Evolutionary conservation across 1,140 invertebrate species (phyloP), one percentile per base, ranked within the genome.

Genomic region (Drosophila parvula): DNA sequence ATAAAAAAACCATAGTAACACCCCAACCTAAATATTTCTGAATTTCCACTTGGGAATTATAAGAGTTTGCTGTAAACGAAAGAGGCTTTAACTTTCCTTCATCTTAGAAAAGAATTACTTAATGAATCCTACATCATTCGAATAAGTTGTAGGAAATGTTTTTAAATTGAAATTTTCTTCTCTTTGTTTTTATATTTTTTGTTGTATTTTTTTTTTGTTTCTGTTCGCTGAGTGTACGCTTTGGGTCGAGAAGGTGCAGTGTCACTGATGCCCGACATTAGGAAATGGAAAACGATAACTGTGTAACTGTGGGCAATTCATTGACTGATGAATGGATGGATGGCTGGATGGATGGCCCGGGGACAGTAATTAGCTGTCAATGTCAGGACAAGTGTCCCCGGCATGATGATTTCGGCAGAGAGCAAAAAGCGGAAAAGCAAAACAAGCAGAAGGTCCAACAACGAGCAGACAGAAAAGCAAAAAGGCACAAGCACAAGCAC

Each of bases 321-420:
- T 47, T 64, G 61, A 51, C 45, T 76, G 73, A 76, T 51, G 51
- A 53, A 74, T 63, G 32, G 50, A 53, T 36, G 28, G 58, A 59
- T 47, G 56, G 57, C 47, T 47, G 44, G 44, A 51, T 53, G 28
- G 18, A 18, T 61, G 36, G 18, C 65, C 65, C 48, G 65, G 65
- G 62, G 65, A 55, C 65, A 55, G 62, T 86, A 86, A 86, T 86
- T 86, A 86, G 71, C 75, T 86, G 82, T 86, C 82, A 86, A 57
- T 64, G 75, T 43, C 82, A 76, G 67, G 73, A 74, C 71, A 75
- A 83, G 69, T 76, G 71, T 60, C 65, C 36, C 34, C 18, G 45
- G 47, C 18, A 63, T 32, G 59, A 53, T 44, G 57, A 50, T 61
- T 48, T 43, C 34, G 22, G 27, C 32, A 38, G 1, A 30, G 27